A percentile compares a stretch with the other conserved stretches of the same genome.
These are phyloP conservation scores for Galaxea fascicularis DNA, from an alignment of 92 coral and sea anemone genomes.

Conservation along the genomic window DNA sequence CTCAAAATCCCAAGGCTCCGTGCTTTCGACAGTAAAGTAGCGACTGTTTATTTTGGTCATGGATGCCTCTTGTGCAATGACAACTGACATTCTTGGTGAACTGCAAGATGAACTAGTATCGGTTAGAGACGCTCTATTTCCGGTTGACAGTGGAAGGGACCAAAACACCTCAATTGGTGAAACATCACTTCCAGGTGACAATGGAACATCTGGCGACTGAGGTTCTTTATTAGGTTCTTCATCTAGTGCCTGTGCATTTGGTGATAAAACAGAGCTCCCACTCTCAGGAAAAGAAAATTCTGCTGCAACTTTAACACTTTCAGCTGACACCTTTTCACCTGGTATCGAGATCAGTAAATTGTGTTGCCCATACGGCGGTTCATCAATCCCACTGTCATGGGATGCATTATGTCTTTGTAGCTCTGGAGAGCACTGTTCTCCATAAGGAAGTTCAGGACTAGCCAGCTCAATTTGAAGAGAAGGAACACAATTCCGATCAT, in stretches of 20 bases:
- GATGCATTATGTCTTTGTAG: conserved; percentile 39
- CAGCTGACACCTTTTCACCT: conserved; percentile 32
- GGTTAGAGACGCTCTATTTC: conserved; percentile 47
- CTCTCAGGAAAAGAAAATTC: conserved; percentile 26
- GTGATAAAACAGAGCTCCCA: conserved; percentile 1
- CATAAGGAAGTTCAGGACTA: conserved; percentile 6
- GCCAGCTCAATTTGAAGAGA: conserved; percentile 39
- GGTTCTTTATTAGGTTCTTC: background rate
- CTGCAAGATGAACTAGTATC: conserved; percentile 72
- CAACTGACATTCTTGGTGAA: conserved; percentile 86
- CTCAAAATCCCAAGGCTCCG: conserved; percentile 65
- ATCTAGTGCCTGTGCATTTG: background rate
- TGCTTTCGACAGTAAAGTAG: conserved; percentile 84
- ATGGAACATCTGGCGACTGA: background rate
- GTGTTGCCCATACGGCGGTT: conserved; percentile 21
- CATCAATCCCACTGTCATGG: conserved; percentile 59
- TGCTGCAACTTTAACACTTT: conserved; percentile 38
- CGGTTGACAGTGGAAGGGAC: conserved; percentile 35
- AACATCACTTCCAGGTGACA: conserved; percentile 29
- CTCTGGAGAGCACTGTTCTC: conserved; percentile 29
- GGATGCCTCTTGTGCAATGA: conserved; percentile 87
- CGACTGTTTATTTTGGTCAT: conserved; percentile 88
- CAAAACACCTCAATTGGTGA: conserved; percentile 32
- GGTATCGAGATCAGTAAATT: conserved; percentile 6
- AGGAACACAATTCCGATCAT: conserved; percentile 13